Conservation (phyloP, 2,797 vertebrate genomes). For the Phyllotis vaccarum region DNA sequence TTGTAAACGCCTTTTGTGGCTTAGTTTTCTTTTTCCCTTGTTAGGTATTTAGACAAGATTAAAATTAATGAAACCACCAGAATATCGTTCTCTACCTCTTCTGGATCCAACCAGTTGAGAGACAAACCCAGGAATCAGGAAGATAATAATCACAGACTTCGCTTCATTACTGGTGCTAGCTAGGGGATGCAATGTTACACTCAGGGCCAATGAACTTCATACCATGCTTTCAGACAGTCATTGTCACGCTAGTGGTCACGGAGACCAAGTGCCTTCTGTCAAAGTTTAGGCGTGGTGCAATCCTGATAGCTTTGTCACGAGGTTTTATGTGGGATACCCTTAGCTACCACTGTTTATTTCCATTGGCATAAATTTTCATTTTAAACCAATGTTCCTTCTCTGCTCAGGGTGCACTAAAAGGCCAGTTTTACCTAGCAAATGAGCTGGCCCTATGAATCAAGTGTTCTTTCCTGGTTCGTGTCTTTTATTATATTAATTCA, state of each 20-base stretch:
- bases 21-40: not conserved
- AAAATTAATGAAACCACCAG: not conserved
- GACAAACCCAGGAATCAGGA: not conserved
- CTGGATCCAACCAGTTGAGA: not conserved
- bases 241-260: not conserved
- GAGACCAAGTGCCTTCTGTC: not conserved
- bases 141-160: not conserved
- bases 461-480: not conserved
- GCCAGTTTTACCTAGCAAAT: not conserved
- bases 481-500: not conserved
- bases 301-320: accelerated
- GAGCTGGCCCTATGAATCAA: not conserved
- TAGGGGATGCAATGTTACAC: not conserved
- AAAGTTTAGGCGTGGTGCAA: not conserved
- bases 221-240: not conserved
- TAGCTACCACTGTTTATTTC: not conserved
- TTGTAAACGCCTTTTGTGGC: not conserved
- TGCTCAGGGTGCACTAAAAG: not conserved
- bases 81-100: not conserved
- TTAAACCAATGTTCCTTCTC: not conserved
- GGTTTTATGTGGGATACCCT: not conserved
- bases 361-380: not conserved
- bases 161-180: not conserved
- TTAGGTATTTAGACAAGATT: not conserved
- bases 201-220: not conserved